Evolutionary conservation across 2,888 invertebrate species (phyloP).

Genomic region (Carcina quercana): DNA sequence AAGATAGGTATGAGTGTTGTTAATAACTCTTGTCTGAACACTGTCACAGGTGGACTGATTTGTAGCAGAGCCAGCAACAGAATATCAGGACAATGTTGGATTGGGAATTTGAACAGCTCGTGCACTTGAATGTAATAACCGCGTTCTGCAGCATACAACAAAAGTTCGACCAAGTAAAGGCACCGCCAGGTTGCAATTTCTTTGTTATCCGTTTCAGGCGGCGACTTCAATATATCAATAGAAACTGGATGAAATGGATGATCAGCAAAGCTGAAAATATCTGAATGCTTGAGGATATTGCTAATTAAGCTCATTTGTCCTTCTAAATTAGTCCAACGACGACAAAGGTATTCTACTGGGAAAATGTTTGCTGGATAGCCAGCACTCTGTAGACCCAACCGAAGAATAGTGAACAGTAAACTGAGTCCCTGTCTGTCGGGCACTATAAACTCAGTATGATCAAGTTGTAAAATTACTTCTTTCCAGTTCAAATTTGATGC

Average conservation of each 20-base stretch:
- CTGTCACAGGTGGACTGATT: conserved; percentile 85
- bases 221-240: conserved; percentile 92
- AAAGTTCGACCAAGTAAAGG: conserved; percentile 90
- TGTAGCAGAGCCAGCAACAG: conserved; percentile 92
- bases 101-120: conserved; percentile 93
- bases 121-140: conserved; percentile 88
- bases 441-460: conserved; percentile 91
- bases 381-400: conserved; percentile 85
- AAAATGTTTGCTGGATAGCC: conserved; percentile 82
- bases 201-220: conserved; percentile 95
- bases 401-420: conserved; percentile 87
- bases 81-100: conserved; percentile 96
- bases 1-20: conserved; percentile 93
- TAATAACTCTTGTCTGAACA: conserved; percentile 89
- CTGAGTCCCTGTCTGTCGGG: conserved; percentile 91
- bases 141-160: conserved; percentile 90
- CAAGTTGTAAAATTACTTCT: conserved; percentile 92
- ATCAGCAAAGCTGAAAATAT: conserved; percentile 96
- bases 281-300: conserved; percentile 91
- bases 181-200: conserved; percentile 96
- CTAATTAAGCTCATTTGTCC: conserved; percentile 93
- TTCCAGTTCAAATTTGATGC: conserved; percentile 93
- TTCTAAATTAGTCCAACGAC: conserved; percentile 94
- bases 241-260: conserved; percentile 90
- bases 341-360: conserved; percentile 92